phyloP scores from a whole-genome alignment of 1,140 invertebrate genomes.

The Arctopsyche grandis region DNA sequence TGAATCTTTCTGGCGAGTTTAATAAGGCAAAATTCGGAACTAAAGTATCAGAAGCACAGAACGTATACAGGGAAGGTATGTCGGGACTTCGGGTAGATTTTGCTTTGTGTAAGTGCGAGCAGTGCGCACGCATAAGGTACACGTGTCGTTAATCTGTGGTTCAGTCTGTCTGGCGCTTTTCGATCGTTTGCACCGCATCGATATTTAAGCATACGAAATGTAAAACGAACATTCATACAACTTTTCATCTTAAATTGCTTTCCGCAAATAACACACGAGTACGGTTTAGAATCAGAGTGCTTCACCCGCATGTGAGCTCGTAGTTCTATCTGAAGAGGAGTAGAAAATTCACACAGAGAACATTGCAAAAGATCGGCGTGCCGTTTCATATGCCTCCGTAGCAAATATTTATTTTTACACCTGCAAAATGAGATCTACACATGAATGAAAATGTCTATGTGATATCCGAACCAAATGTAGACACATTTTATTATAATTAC shows the following conservation, averaged over 20 bases:
- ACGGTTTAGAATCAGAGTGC: slow-evolving; percentile 23
- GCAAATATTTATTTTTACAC: slow-evolving; percentile 24
- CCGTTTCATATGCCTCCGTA: slow-evolving; percentile 14
- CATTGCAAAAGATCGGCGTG: slow-evolving; percentile 10
- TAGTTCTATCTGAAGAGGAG: neutral
- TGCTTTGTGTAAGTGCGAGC: too few species aligned
- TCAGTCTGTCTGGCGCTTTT: too few species aligned
- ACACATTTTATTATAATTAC: slow-evolving; percentile 13
- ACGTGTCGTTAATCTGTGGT: too few species aligned
- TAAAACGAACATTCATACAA: neutral
- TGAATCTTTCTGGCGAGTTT: too few species aligned
- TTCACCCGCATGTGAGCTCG: slow-evolving; percentile 14
- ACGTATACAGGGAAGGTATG: too few species aligned
- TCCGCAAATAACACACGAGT: slow-evolving; percentile 8
- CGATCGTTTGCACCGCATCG: too few species aligned
- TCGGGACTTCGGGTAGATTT: too few species aligned
- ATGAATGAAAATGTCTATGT: neutral
- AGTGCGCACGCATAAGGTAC: too few species aligned
- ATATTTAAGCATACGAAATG: too few species aligned
- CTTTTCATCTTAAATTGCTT: slow-evolving; percentile 27
- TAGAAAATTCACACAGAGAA: slow-evolving; percentile 11
- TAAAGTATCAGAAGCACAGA: too few species aligned
- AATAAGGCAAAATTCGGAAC: too few species aligned
- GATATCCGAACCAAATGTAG: neutral
- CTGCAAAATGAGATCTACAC: slow-evolving; percentile 14